Conservation (phyloP, 2,888 invertebrate species). For the Neoscelio sp. region DNA sequence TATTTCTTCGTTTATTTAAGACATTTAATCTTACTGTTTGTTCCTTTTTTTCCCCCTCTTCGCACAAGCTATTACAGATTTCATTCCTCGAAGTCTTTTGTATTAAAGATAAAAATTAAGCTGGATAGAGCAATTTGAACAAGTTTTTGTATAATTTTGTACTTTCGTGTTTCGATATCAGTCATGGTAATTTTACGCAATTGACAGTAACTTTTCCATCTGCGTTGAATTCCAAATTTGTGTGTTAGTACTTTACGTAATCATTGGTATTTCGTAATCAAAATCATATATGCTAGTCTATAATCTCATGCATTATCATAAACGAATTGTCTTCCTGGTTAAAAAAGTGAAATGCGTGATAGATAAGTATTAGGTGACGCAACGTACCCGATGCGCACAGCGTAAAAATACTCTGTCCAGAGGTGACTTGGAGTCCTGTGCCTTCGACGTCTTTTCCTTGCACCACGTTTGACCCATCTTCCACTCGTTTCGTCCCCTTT, state of each 20-base stretch:
- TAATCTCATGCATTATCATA: neutral
- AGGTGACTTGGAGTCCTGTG: slow-evolving; percentile 82
- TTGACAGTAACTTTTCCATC: no score
- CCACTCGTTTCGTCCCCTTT: slow-evolving; percentile 31
- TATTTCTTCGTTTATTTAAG: slow-evolving; percentile 1
- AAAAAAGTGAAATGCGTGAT: neutral
- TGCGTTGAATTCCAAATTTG: no score
- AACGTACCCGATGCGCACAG: slow-evolving; percentile 81
- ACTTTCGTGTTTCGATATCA: no score
- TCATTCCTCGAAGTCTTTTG: no score
- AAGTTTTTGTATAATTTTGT: no score
- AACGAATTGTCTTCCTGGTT: neutral
- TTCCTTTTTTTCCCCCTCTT: no score
- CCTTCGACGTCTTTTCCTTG: slow-evolving; percentile 80
- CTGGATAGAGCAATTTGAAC: no score
- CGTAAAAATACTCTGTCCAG: slow-evolving; percentile 81
- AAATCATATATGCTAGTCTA: neutral
- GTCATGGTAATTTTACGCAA: no score
- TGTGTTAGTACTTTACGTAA: no score
- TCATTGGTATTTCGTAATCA: neutral
- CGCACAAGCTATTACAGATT: no score
- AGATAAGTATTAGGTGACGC: neutral
- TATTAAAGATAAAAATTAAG: no score
- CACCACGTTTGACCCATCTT: slow-evolving; percentile 82
- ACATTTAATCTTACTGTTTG: neutral